A percentile compares a stretch with the other conserved stretches of the same genome.
phyloP scores from a whole-genome alignment of 2,888 invertebrate genomes.

The Serripes groenlandicus region DNA sequence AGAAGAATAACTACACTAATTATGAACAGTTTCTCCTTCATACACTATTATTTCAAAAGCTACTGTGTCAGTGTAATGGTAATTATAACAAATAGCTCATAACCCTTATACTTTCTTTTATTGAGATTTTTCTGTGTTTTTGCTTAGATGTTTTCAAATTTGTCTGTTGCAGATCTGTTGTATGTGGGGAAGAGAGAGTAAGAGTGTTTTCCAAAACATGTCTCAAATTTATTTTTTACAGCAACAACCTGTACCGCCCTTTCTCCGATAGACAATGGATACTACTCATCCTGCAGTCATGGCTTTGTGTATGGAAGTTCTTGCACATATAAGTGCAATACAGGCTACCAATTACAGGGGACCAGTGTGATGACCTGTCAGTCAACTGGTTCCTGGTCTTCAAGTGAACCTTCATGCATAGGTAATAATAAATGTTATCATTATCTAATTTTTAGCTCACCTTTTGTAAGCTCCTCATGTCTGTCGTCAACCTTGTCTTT shows the following conservation, averaged over 20 bases:
- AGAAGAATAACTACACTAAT: too few species aligned
- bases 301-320: conserved; percentile 10
- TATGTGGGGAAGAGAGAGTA: too few species aligned
- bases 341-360: conserved; percentile 12
- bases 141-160: too few species aligned
- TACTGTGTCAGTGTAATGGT: too few species aligned
- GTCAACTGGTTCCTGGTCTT: conserved; percentile 2
- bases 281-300: not conserved
- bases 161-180: too few species aligned
- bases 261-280: not conserved
- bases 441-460: not conserved
- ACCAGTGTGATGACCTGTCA: conserved; percentile 6
- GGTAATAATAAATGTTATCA: not conserved
- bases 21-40: too few species aligned
- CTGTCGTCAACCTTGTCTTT: too few species aligned
- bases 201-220: too few species aligned
- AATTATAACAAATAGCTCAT: too few species aligned
- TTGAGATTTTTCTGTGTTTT: too few species aligned
- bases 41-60: too few species aligned
- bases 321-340: not conserved
- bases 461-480: not conserved
- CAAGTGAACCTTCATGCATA: not conserved
- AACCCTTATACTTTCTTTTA: too few species aligned
- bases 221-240: not conserved
- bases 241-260: not conserved